phyloP scores from a whole-genome alignment of 2,888 invertebrate genomes.

The Meganola albula region DNA sequence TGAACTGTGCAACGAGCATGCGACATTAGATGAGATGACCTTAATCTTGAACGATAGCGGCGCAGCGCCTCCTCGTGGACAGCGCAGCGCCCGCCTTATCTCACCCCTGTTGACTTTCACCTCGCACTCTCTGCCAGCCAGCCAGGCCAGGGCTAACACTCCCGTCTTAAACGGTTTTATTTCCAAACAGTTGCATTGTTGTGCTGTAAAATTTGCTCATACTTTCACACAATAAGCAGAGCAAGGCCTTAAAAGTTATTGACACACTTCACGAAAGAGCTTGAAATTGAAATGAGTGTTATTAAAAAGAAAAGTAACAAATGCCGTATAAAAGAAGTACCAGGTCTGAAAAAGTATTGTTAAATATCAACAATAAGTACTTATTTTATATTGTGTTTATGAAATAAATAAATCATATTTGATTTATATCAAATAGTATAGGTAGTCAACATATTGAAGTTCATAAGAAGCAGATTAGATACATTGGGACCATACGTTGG shows the following conservation, averaged over 20 bases:
- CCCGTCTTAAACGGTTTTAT: background rate
- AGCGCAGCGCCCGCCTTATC: conserved; percentile 60
- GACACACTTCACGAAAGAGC: conserved; percentile 10
- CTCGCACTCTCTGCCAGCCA: conserved; percentile 24
- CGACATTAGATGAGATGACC: conserved; percentile 52
- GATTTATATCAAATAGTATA: too few relatives aligned
- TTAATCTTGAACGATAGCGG: conserved; percentile 75
- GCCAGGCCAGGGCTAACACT: conserved; percentile 19
- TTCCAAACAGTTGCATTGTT: conserved; percentile 2
- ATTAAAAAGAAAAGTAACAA: too few relatives aligned
- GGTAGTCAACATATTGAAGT: too few relatives aligned
- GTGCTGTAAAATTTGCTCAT: conserved; percentile 7
- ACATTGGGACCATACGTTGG: too few relatives aligned
- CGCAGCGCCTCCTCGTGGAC: conserved; percentile 28
- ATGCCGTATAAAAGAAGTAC: too few relatives aligned
- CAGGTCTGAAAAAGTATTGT: too few relatives aligned
- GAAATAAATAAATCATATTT: too few relatives aligned
- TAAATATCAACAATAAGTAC: too few relatives aligned
- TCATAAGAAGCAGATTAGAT: too few relatives aligned
- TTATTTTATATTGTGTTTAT: too few relatives aligned
- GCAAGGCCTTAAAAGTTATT: conserved; percentile 8
- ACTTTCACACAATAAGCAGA: conserved; percentile 14
- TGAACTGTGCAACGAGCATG: conserved; percentile 29
- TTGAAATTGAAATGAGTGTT: too few relatives aligned
- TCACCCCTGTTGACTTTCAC: conserved; percentile 50